Conservation (phyloP, 2,797 vertebrate genomes). For the Paramormyrops hopkinsi region DNA sequence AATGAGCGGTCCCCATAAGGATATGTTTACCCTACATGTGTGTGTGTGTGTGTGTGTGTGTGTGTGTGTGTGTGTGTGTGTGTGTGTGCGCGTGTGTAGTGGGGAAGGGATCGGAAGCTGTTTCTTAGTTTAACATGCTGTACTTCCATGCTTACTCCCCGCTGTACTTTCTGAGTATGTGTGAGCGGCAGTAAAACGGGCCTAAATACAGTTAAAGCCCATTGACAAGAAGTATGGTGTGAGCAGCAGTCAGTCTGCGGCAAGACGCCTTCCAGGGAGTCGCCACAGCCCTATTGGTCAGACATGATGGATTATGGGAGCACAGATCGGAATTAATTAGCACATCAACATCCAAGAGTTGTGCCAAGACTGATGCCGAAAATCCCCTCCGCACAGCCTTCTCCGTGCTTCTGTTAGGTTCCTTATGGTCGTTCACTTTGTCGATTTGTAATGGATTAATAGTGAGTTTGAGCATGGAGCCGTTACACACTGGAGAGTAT, state of each 20-base stretch:
- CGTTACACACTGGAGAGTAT: background rate
- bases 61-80: background rate
- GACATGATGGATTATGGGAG: background rate
- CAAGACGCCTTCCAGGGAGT: background rate
- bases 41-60: too few relatives aligned
- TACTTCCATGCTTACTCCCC: background rate
- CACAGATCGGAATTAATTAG: background rate
- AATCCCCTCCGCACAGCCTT: background rate
- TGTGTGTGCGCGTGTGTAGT: background rate
- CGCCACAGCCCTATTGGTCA: background rate
- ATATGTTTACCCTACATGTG: too few relatives aligned
- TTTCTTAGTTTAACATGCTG: background rate
- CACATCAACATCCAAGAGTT: background rate
- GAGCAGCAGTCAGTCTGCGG: background rate
- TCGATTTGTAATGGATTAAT: background rate
- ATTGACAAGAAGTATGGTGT: background rate
- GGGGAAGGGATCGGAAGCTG: background rate
- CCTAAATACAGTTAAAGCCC: background rate
- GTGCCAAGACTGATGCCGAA: background rate
- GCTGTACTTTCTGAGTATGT: background rate
- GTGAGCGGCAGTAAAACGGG: background rate
- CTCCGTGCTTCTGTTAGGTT: background rate
- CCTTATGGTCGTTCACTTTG: background rate
- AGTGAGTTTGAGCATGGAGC: background rate
- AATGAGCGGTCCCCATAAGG: too few relatives aligned